A percentile compares a stretch with the other conserved stretches of the same genome.
phyloP scores from a whole-genome alignment of 2,888 invertebrate species.

The Prenolepis imparis region DNA sequence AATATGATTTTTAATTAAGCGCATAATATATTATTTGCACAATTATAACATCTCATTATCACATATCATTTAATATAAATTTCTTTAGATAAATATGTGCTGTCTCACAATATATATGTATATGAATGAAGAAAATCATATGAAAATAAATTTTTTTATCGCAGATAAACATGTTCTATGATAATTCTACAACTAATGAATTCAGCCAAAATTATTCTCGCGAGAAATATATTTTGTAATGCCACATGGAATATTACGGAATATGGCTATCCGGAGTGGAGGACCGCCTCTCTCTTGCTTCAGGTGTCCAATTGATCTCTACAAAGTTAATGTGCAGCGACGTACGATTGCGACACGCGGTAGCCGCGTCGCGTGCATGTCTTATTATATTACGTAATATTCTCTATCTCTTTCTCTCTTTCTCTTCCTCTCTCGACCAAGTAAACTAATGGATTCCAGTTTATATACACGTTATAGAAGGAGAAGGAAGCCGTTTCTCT shows the following conservation, averaged over 20 bases:
- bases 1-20: not conserved
- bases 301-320: conserved; percentile 61
- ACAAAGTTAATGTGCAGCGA: conserved; percentile 52
- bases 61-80: not conserved
- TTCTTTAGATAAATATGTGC: not conserved
- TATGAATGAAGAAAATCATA: not conserved
- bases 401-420: not conserved
- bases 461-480: conserved; percentile 15
- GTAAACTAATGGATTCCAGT: conserved; percentile 61
- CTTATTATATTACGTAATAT: conserved; percentile 65
- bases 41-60: not conserved
- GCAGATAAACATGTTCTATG: not conserved
- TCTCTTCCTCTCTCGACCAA: conserved; percentile 41
- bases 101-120: not conserved
- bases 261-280: not conserved
- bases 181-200: not conserved
- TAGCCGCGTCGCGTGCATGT: conserved; percentile 58
- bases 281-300: conserved; percentile 27
- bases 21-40: not conserved
- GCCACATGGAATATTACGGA: not conserved
- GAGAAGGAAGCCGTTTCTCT: conserved; percentile 12
- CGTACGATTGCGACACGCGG: conserved; percentile 61
- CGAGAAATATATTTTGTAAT: not conserved
- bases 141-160: not conserved
- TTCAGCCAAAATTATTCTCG: not conserved